Percentiles rank a stretch among this genome's conserved stretches.
phyloP scores from a whole-genome alignment of 2,888 invertebrate genomes.

The Aelia acuminata region DNA sequence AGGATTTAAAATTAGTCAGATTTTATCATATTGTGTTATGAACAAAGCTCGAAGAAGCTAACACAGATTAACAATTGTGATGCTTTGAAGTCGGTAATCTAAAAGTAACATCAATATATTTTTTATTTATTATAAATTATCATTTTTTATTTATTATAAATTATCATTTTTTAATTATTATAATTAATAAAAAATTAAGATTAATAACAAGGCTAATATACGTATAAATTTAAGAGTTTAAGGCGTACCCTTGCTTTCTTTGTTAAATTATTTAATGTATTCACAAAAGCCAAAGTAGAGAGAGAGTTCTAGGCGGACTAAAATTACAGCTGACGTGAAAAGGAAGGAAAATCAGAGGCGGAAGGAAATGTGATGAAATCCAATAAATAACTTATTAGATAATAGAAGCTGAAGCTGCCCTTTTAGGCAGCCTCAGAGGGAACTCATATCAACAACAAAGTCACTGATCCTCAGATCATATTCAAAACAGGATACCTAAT shows the following conservation, averaged over 20 bases:
- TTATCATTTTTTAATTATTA: too few relatives aligned
- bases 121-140: too few relatives aligned
- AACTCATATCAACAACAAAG: background rate
- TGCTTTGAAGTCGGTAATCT: background rate
- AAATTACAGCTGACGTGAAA: slow-evolving; percentile 30
- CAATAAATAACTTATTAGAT: slow-evolving; percentile 25
- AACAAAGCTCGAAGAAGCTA: background rate
- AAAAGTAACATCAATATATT: too few relatives aligned
- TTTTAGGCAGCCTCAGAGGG: background rate
- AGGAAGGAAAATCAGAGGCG: background rate
- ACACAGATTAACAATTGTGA: background rate
- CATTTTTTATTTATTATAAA: too few relatives aligned
- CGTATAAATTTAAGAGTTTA: too few relatives aligned
- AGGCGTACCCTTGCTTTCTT: background rate
- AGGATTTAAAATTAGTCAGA: background rate
- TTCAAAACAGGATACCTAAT: too few relatives aligned
- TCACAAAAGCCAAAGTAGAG: background rate
- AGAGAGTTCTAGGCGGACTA: background rate
- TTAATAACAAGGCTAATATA: too few relatives aligned
- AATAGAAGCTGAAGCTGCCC: background rate
- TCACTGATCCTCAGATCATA: too few relatives aligned
- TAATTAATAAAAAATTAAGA: too few relatives aligned
- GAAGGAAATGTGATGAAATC: slow-evolving; percentile 3
- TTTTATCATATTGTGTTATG: background rate
- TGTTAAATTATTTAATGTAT: background rate